Base-by-base conservation (phyloP, 1,140 invertebrate genomes). In the Chrysomallon squamiferum region DNA sequence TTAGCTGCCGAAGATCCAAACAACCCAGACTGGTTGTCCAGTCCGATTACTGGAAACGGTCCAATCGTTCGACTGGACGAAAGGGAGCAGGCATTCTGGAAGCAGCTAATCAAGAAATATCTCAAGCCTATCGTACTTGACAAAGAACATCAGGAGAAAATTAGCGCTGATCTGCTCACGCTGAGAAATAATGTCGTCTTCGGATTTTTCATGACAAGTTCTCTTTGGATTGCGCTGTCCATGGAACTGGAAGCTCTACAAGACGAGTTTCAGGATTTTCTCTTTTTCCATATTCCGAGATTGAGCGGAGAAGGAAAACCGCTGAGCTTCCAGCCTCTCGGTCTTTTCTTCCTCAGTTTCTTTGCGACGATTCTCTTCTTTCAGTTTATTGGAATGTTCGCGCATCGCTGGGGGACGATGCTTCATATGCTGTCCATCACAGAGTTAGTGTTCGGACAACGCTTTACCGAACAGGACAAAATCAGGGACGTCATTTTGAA, bases 141-240 rank as follows among this genome's bases (percentile, higher is more conserved):
- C 59, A 75, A 65, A 25, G 56, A 62, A 15, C 74, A 80, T 41
- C 69, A 78, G 56, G 68, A 74, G 18, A 79, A 79, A 58, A 69
- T 79, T 80, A 91, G 92, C 78, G 86, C 88, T 84, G 93, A 95
- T 87, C 88, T 98, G 79, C 95, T 93, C 89, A 93, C 95, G 82
- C 89, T 98, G 75, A 89, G 96, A 84, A 94, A 97, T 87, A 92
- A 93, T 81, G 93, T 93, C 69, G 94, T 97, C 47, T 98, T 98
- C 88, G 93, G 91, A 62, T 98, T 98, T 89, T 95, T 97, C 89
- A 98, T 99, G 95, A 87, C 95, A 80, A 98, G 98, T 88, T 93
- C 95, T 63, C 90, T 98, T 72, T 99, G 98, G 90, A 95, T 99
- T 73, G 90, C 98, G 83, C 95, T 98, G 88, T 95, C 97, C 78